Percentiles rank a stretch among this genome's conserved stretches.
These are phyloP conservation scores for Nemotelus pantherinus DNA, from an alignment of 2,888 invertebrate species.

Conservation along the genomic window DNA sequence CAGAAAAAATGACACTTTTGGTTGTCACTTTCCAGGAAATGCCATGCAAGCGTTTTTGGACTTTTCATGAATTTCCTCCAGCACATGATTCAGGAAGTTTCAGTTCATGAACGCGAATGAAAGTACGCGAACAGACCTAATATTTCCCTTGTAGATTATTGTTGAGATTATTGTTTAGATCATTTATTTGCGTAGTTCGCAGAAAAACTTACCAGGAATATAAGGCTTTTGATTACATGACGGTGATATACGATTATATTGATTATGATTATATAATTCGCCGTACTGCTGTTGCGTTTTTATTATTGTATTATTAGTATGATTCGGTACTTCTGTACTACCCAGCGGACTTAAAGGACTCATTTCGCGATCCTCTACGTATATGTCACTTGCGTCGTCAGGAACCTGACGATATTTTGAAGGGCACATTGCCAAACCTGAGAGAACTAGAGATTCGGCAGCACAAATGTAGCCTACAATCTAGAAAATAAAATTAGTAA, in stretches of 20 bases:
- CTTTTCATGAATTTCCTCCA: no score
- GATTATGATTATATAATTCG: slow-evolving; percentile 63
- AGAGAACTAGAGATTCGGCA: slow-evolving; percentile 69
- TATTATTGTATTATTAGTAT: slow-evolving; percentile 54
- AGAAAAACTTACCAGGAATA: slow-evolving; percentile 63
- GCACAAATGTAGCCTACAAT: slow-evolving; percentile 72
- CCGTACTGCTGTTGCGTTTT: slow-evolving; percentile 54
- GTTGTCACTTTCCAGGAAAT: no score
- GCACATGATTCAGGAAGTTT: no score
- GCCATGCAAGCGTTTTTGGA: no score
- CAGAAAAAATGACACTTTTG: no score
- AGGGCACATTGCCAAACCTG: slow-evolving; percentile 70
- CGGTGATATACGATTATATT: slow-evolving; percentile 62
- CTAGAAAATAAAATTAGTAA: slow-evolving; percentile 59
- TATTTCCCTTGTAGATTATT: no score
- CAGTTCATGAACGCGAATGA: no score
- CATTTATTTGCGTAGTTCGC: no score
- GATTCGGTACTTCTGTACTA: slow-evolving; percentile 64
- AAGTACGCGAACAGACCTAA: no score
- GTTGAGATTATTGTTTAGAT: no score
- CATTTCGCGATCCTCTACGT: slow-evolving; percentile 67
- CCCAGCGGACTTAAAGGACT: slow-evolving; percentile 66
- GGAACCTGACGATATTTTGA: slow-evolving; percentile 71
- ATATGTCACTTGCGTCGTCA: slow-evolving; percentile 71
- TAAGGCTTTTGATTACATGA: slow-evolving; percentile 66